Conservation (phyloP, 2,113 vertebrate species). For the Cyprinodon variegatus region DNA sequence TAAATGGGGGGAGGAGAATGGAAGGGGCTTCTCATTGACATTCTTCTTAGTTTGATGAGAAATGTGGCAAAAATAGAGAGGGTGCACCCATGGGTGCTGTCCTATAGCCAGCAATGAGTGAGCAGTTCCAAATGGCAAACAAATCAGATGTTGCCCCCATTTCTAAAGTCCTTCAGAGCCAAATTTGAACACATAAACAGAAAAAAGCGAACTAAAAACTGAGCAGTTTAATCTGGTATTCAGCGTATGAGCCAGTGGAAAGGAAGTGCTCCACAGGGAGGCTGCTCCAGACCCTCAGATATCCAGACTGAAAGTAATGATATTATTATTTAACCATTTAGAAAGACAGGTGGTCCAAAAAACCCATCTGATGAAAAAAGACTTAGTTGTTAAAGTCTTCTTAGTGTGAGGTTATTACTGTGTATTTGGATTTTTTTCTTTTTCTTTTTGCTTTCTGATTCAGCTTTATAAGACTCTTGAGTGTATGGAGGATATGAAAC, state of each 20-base stretch:
- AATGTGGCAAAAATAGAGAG: constrained; percentile 46
- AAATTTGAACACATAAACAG: constrained; percentile 64
- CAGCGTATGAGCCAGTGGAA: constrained; percentile 53
- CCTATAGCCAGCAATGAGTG: constrained; percentile 66
- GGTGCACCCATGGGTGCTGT: constrained; percentile 76
- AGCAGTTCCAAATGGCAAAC: constrained; percentile 69
- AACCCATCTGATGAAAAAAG: neutral
- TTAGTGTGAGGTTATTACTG: neutral
- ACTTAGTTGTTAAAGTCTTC: neutral
- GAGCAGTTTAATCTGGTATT: constrained; percentile 49
- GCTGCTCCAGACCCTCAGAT: constrained; percentile 29
- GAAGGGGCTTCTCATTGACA: constrained; percentile 75
- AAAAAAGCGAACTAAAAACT: constrained; percentile 14
- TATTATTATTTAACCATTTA: constrained; percentile 42
- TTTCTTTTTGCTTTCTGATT: neutral
- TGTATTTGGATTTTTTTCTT: neutral
- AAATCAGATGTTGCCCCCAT: constrained; percentile 57
- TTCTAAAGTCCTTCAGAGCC: constrained; percentile 61
- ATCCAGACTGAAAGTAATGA: constrained; percentile 35
- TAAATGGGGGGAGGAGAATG: constrained; percentile 63
- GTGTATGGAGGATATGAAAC: neutral
- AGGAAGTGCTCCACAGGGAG: constrained; percentile 34
- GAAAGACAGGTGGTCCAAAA: neutral
- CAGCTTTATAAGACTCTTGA: neutral
- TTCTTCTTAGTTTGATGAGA: constrained; percentile 69